Evolutionary conservation across 2,888 invertebrate genomes (phyloP).

Genomic region (Rhamnusium bicolor): DNA sequence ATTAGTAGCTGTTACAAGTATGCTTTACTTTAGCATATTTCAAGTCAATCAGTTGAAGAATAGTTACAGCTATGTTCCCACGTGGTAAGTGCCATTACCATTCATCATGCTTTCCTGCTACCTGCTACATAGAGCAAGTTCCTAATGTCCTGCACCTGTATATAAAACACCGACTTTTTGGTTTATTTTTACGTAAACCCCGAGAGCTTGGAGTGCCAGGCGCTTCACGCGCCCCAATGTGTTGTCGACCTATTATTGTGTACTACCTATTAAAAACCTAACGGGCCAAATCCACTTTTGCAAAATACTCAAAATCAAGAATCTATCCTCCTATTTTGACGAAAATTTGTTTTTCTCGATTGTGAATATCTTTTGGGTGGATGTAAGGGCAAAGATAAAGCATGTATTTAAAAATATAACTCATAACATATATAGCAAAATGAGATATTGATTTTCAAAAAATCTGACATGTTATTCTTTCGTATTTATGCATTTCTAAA

Average conservation of each 20-base stretch:
- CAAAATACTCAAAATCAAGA: background rate
- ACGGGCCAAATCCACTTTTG: background rate
- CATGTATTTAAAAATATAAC: too few species aligned
- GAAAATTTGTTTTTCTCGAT: too few species aligned
- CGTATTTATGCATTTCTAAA: too few species aligned
- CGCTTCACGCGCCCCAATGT: background rate
- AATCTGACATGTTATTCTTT: too few species aligned
- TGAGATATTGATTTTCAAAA: too few species aligned
- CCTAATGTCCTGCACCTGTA: background rate
- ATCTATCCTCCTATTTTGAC: too few species aligned
- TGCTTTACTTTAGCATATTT: too few species aligned
- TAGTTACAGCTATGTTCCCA: background rate
- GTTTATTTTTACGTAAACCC: background rate
- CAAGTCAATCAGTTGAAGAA: too few species aligned
- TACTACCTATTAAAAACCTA: background rate
- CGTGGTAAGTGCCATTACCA: background rate
- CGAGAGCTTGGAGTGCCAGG: background rate
- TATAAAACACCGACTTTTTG: background rate
- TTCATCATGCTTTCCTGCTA: background rate
- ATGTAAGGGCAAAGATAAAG: too few species aligned
- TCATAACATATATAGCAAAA: too few species aligned
- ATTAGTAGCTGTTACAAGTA: too few species aligned
- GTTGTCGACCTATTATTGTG: background rate
- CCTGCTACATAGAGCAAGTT: background rate
- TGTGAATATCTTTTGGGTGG: too few species aligned